Conservation (phyloP, 2,797 vertebrate genomes). For the Smutsia temminckii region DNA sequence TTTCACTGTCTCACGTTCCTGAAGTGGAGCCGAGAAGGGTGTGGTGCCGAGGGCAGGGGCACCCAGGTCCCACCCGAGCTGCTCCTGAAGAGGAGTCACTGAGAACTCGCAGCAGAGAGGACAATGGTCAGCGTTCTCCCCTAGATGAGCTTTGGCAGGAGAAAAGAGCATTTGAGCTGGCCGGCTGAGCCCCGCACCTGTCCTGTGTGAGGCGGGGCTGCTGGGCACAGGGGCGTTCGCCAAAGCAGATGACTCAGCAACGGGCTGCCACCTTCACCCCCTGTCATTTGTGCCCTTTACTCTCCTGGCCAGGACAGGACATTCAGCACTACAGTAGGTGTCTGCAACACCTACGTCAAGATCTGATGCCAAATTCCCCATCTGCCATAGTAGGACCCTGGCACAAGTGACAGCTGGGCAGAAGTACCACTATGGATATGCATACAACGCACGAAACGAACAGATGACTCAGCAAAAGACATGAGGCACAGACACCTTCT, state of each 20-base stretch:
- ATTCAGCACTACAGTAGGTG: rapidly evolving
- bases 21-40: rapidly evolving
- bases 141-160: rapidly evolving
- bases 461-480: background rate
- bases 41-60: too few species aligned
- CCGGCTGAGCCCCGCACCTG: rapidly evolving
- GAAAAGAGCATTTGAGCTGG: background rate
- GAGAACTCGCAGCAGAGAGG: background rate
- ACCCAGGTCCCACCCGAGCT: background rate
- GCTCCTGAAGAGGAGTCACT: background rate
- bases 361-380: background rate
- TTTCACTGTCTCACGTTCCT: rapidly evolving
- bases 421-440: background rate
- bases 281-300: too few species aligned
- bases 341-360: background rate
- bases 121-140: rapidly evolving
- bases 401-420: rapidly evolving
- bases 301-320: background rate
- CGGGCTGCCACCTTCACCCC: too few species aligned
- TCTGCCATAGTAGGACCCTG: background rate
- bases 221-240: background rate
- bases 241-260: background rate
- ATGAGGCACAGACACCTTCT: rapidly evolving
- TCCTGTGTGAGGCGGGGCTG: too few species aligned
- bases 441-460: rapidly evolving